These are phyloP conservation scores for Trichogramma dendrolimi DNA, from an alignment of 2,888 invertebrate genomes.

Conservation along the genomic window DNA sequence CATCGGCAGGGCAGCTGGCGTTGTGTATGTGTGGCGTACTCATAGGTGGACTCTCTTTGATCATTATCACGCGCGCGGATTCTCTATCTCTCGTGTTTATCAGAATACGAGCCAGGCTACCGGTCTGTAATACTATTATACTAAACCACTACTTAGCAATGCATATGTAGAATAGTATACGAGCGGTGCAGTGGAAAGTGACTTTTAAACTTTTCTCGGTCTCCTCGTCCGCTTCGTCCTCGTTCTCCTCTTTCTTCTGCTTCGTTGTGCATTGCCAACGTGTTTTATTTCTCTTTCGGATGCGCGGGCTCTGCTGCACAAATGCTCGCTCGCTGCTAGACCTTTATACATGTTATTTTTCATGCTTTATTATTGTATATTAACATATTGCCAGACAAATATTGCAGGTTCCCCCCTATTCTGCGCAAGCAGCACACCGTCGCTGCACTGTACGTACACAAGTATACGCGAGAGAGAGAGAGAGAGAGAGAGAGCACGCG, in stretches of 20 bases:
- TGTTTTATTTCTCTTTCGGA: background rate
- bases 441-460: no score
- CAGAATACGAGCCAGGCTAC: conserved; percentile 15
- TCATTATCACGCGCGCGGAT: no score
- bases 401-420: conserved; percentile 7
- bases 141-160: no score
- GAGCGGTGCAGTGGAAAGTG: no score
- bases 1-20: background rate
- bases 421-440: no score
- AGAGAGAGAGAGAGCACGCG: no score
- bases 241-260: background rate
- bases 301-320: no score
- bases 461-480: no score
- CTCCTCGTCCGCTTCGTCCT: background rate
- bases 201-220: background rate
- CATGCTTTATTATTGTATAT: conserved; percentile 21
- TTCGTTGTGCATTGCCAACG: background rate
- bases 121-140: no score
- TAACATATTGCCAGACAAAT: conserved; percentile 25
- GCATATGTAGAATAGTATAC: no score
- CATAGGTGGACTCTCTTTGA: no score
- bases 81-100: conserved; percentile 21
- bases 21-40: no score
- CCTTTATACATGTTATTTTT: background rate
- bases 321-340: background rate